Percentiles rank a stretch among this genome's conserved stretches.
Evolutionary conservation across 1,140 invertebrate species (phyloP).

Genomic region (Mycetomoellerius zeteki): DNA sequence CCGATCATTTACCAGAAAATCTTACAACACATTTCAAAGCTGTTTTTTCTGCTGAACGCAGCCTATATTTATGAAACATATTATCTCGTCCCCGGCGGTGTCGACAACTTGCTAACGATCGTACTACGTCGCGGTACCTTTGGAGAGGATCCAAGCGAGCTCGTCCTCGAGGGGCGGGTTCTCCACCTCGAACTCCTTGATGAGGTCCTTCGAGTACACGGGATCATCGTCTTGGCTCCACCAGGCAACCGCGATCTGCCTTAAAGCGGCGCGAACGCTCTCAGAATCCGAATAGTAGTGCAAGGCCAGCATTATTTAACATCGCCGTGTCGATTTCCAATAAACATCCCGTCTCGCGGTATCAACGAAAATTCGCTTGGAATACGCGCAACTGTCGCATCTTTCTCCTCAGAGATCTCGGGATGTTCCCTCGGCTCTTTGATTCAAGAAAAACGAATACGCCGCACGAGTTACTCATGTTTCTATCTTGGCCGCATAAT

Average conservation of each 20-base stretch:
- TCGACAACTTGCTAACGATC: neutral
- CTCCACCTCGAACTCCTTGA: slow-evolving; percentile 94
- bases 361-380: neutral
- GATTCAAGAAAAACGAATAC: neutral
- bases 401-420: no score
- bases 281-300: slow-evolving; percentile 92
- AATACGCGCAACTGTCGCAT: neutral
- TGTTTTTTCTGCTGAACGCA: no score
- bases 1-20: no score
- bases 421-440: no score
- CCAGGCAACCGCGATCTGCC: slow-evolving; percentile 88
- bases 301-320: slow-evolving; percentile 90
- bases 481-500: neutral
- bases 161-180: slow-evolving; percentile 91
- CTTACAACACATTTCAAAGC: no score
- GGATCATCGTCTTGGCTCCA: slow-evolving; percentile 88
- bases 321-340: slow-evolving; percentile 1
- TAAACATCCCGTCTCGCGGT: neutral
- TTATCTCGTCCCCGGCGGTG: neutral
- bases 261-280: slow-evolving; percentile 76
- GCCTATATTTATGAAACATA: no score
- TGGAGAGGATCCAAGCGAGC: slow-evolving; percentile 90
- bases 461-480: neutral
- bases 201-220: slow-evolving; percentile 92
- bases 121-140: slow-evolving; percentile 88